Evolutionary conservation across 2,113 vertebrate species (phyloP).

Genomic region (Sclerurus mexicanus): DNA sequence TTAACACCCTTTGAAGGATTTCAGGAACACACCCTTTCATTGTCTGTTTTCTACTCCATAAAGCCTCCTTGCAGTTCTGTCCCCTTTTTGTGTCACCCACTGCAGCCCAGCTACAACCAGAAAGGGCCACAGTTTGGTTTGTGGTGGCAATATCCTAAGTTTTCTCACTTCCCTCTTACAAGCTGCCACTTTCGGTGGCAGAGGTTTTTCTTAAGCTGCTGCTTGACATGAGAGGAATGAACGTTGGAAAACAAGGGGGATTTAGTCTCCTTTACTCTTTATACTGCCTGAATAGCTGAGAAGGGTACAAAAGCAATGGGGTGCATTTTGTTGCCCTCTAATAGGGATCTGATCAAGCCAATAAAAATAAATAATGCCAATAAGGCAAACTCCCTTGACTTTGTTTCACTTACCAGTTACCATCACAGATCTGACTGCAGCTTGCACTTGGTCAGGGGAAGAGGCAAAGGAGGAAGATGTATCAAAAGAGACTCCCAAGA

Average conservation of each 20-base stretch:
- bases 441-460: background rate
- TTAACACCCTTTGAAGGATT: slow-evolving; percentile 65
- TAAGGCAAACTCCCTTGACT: background rate
- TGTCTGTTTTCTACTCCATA: slow-evolving; percentile 16
- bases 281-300: background rate
- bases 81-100: background rate
- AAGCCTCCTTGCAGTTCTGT: background rate
- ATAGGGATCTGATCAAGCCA: background rate
- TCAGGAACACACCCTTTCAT: slow-evolving; percentile 46
- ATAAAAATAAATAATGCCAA: background rate
- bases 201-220: background rate
- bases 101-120: background rate
- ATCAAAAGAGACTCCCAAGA: background rate
- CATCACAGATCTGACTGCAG: background rate
- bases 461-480: background rate
- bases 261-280: background rate
- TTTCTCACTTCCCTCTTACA: slow-evolving; percentile 1
- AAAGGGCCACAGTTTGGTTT: background rate
- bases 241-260: background rate
- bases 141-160: background rate
- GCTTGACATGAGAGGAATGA: background rate
- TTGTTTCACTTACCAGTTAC: background rate
- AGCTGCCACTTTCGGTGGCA: background rate
- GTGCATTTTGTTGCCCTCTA: background rate
- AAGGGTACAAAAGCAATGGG: background rate